phyloP scores from a whole-genome alignment of 2,113 vertebrate species.

The Lagenorhynchus albirostris region DNA sequence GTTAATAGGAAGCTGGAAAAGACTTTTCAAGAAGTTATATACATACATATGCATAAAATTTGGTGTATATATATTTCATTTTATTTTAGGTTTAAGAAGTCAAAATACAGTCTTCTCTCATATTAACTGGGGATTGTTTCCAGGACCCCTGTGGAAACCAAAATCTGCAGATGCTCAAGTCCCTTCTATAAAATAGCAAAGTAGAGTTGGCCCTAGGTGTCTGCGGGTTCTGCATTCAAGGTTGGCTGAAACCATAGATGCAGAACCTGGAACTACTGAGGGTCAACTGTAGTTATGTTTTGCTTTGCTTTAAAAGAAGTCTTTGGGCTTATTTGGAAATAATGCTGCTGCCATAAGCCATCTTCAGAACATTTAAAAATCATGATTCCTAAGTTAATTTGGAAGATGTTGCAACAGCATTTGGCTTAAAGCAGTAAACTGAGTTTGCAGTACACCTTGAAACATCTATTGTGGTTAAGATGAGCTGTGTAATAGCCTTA shows the following conservation, averaged over 20 bases:
- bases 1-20: neutral
- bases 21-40: neutral
- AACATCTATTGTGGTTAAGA: neutral
- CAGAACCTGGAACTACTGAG: neutral
- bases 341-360: neutral
- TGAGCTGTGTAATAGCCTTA: neutral
- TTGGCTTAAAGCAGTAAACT: neutral
- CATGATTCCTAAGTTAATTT: neutral
- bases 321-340: constrained; percentile 14
- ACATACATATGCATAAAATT: neutral
- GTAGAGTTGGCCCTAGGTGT: neutral
- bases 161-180: neutral
- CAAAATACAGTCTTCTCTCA: neutral
- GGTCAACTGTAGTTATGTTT: neutral
- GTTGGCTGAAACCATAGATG: neutral
- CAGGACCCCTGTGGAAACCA: neutral
- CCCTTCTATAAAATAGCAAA: neutral
- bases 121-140: neutral
- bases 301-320: neutral
- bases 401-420: neutral
- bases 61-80: neutral
- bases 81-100: neutral
- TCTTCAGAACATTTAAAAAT: constrained; percentile 14
- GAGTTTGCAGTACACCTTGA: neutral
- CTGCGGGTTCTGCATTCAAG: neutral